A percentile compares a stretch with the other conserved stretches of the same genome.
phyloP scores from a whole-genome alignment of 2,113 vertebrate genomes.

The Raja brachyura region DNA sequence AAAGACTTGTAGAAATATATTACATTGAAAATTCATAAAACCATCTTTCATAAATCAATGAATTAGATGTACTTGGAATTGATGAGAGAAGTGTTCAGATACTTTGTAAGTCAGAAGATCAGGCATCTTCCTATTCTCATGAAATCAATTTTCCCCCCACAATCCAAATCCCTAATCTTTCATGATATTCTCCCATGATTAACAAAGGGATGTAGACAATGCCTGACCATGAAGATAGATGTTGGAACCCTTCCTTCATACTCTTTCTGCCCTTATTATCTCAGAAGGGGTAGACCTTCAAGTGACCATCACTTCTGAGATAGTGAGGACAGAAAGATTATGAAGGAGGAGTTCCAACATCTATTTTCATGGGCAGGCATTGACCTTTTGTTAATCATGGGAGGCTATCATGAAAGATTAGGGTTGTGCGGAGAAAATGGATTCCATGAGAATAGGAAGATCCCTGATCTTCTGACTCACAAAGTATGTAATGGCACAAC shows the following conservation, averaged over 20 bases:
- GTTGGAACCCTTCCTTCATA: background rate
- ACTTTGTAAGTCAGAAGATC: background rate
- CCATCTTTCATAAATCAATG: no score
- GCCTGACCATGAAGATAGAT: background rate
- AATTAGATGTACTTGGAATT: background rate
- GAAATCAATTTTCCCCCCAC: background rate
- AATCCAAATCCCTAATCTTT: background rate
- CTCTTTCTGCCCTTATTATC: background rate
- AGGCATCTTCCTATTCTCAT: no score
- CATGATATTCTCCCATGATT: background rate
- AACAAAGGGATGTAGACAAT: background rate
- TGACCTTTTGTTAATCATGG: background rate
- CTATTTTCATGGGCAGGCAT: background rate
- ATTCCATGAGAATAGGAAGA: background rate
- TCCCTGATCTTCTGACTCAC: background rate
- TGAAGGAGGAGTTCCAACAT: background rate
- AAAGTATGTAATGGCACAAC: background rate
- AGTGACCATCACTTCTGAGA: no score
- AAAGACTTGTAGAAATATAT: no score
- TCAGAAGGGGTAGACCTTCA: no score
- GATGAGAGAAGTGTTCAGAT: background rate
- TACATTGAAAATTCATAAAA: no score
- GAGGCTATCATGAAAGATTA: background rate
- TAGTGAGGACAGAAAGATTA: background rate
- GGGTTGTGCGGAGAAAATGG: background rate